Base-by-base conservation (phyloP, 2,888 invertebrate species). In the Campopleginae sp. region DNA sequence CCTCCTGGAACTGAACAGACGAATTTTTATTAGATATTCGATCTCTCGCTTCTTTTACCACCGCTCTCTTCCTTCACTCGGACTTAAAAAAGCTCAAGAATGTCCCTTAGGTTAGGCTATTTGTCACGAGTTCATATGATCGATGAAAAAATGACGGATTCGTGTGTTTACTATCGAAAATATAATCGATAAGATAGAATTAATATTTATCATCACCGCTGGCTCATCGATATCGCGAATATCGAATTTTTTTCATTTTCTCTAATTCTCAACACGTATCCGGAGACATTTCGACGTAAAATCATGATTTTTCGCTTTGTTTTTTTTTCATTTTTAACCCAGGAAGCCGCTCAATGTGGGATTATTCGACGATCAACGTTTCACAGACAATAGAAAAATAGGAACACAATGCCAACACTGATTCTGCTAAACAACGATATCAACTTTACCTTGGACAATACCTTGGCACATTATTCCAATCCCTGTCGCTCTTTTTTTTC, bases 1-100 rank as follows among this genome's bases (percentile, higher is more conserved):
- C 66, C 61, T 68, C 76, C 85, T 85, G 83, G 72, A 83, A 77
- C 85, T 80, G 76, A 85, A 68, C 68, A 83, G 83, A 66, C 74
- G 42, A 44, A 61, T 70, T 80, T 31, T 63, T 51, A 80, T 85
- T 85, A 83, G 77, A 71, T 19, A 51, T 31, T 80, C 19, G n/a
- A 72, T 46, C 68, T 72, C 48, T 48, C 8, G 19, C 19, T 51
- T 7, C 2, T 54, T 66, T 77, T 19, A 31, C 33, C 76, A 48
- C 19, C 48, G 19, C 38, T 74, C 27, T 27, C 23, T n/a, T n/a
- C 42, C 19, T 3, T 19, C 23, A 19, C 42, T 51, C 54, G n/a
- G 8, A 19, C 33, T 38, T 14, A n/a, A 31, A 17, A 31, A 48
- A n/a, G 31, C 31, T 27, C n/a, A 19, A 33, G 33, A 51, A 6